These are phyloP conservation scores for Rafetus swinhoei DNA, from an alignment of 2,113 vertebrate species.

Conservation along the genomic window DNA sequence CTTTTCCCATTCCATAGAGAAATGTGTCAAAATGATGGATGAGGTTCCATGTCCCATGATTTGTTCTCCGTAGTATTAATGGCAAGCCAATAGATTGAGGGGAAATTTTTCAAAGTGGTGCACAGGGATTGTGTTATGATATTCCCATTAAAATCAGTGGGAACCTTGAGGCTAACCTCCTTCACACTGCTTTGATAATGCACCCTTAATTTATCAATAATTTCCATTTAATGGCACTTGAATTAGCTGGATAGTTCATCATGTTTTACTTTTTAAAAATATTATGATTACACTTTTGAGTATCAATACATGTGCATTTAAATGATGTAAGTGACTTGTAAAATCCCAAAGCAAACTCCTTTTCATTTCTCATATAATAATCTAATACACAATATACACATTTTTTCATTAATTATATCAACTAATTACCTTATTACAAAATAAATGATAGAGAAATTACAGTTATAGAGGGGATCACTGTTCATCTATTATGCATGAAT, in stretches of 20 bases:
- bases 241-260: conserved; percentile 29
- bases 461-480: conserved; percentile 21
- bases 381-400: conserved; percentile 1
- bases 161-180: neutral
- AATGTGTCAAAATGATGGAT: conserved; percentile 32
- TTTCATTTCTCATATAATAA: conserved; percentile 27
- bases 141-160: conserved; percentile 15
- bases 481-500: conserved; percentile 42
- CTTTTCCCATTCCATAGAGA: conserved; percentile 12
- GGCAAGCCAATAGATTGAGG: neutral
- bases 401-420: conserved; percentile 36
- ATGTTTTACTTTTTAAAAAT: conserved; percentile 27
- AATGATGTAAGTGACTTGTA: neutral
- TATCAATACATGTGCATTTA: neutral
- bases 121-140: neutral
- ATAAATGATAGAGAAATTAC: conserved; percentile 46
- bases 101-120: conserved; percentile 18
- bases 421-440: conserved; percentile 58
- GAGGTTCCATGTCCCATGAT: neutral
- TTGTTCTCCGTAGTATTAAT: conserved; percentile 25
- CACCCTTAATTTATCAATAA: neutral
- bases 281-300: neutral
- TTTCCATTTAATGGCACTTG: conserved; percentile 35
- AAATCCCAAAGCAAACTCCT: neutral
- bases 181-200: neutral